Base-by-base conservation (phyloP, 1,140 invertebrate genomes). In the Philotrypesis tridentata region DNA sequence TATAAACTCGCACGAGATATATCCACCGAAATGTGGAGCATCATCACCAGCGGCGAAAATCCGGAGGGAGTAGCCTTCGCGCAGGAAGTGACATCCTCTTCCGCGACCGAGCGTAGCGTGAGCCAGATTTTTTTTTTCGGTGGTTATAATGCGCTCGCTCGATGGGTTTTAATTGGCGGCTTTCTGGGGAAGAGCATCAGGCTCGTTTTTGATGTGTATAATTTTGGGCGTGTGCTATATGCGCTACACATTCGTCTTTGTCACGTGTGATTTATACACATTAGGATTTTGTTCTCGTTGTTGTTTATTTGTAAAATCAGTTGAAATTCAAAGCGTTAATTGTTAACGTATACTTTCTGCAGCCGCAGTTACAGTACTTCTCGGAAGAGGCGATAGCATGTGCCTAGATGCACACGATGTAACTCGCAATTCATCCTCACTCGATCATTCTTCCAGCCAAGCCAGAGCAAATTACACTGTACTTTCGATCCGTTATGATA, bases 1-100 rank as follows among this genome's bases (percentile, higher is more conserved):
- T n/a, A n/a, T n/a, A n/a, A n/a, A 9, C 25, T 29, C 37, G 71
- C 68, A 55, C 71, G 72, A 43, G 72, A 31, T n/a, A n/a, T n/a
- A n/a, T 55, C 17, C 29, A 40, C n/a, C n/a, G 65, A 84, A 84
- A 86, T 85, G 84, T 85, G 43, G 79, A 83, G 83, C 84, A 86
- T 76, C 71, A n/a, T n/a, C n/a, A n/a, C n/a, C n/a, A 60, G 77
- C 33, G 68, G 33, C 2, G 7, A 80, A 83, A 86, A 86, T 86
- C 85, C 85, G 81, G 84, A 79, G 84, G 84, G 85, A 84, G 85
- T 84, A 79, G 61, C 84, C 84, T 84, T 71, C 81, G n/a, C 86
- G 73, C 86, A 87, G 85, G 85, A 87, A 87, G 85, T 72, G 84
- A 86, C 85, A 86, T 87, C 86, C 86, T 87, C 84, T 87, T 85